These are phyloP conservation scores for Phorcus lineatus DNA, from an alignment of 2,888 invertebrate genomes.

Conservation along the genomic window DNA sequence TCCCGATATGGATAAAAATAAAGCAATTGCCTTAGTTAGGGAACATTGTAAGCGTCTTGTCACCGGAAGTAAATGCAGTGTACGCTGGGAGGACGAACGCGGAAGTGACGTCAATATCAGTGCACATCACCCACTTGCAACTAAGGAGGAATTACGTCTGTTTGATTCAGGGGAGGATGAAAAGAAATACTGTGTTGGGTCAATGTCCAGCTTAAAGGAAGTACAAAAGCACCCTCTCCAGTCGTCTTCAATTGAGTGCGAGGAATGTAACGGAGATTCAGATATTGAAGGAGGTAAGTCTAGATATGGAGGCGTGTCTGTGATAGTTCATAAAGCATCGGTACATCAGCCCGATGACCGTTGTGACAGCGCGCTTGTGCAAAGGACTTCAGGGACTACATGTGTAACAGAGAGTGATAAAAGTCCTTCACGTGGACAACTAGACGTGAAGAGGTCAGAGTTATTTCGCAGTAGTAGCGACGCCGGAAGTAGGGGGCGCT, in stretches of 20 bases:
- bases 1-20: conserved; percentile 20
- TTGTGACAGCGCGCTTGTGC: conserved; percentile 3
- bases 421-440: neutral
- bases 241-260: neutral
- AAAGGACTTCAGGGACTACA: neutral
- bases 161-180: conserved; percentile 2
- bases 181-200: neutral
- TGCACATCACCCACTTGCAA: neutral
- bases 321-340: conserved; percentile 29
- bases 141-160: conserved; percentile 11
- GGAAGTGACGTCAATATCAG: conserved; percentile 18
- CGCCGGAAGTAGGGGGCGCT: neutral
- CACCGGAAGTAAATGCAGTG: conserved; percentile 12
- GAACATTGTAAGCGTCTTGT: conserved; percentile 8
- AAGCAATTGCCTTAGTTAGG: neutral
- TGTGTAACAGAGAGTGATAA: neutral
- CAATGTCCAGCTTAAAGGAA: neutral
- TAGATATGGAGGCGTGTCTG: neutral
- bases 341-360: conserved; percentile 19
- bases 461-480: neutral
- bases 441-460: neutral
- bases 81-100: conserved; percentile 8
- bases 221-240: neutral
- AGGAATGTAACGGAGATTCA: neutral
- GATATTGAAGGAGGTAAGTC: neutral